These are phyloP conservation scores for Aplysina aerophoba DNA, from an alignment of 37 sponge, comb jelly and placozoan species.

Conservation along the genomic window DNA sequence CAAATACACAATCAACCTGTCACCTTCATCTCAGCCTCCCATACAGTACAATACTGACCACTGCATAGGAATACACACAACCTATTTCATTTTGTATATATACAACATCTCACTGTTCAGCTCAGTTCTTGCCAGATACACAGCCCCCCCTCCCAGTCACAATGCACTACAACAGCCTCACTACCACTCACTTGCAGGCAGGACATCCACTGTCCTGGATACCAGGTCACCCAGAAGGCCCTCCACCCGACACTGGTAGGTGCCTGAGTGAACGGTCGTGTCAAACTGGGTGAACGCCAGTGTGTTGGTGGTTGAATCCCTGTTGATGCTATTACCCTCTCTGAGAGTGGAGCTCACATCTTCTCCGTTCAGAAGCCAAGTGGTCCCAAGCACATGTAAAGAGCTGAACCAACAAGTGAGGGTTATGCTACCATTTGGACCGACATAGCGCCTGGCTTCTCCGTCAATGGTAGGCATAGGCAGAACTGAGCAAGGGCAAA, in stretches of 20 bases:
- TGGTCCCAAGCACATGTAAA: too few species aligned
- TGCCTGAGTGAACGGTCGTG: not conserved
- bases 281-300: not conserved
- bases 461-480: not conserved
- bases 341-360: not conserved
- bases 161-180: too few species aligned
- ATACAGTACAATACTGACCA: too few species aligned
- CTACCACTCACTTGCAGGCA: constrained; percentile 1
- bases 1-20: too few species aligned
- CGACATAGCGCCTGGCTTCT: constrained; percentile 11
- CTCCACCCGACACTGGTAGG: not conserved
- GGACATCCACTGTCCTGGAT: not conserved
- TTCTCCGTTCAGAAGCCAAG: not conserved
- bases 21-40: too few species aligned
- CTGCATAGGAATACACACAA: too few species aligned
- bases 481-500: not conserved
- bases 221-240: not conserved
- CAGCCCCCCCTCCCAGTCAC: too few species aligned
- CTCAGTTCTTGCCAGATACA: too few species aligned
- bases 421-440: not conserved
- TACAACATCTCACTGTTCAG: too few species aligned
- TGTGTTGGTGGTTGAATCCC: not conserved
- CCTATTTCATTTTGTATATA: too few species aligned
- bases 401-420: not conserved
- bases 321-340: not conserved